Evolutionary conservation across 1,140 invertebrate genomes (phyloP).

Genomic region (Drosophila ambigua): DNA sequence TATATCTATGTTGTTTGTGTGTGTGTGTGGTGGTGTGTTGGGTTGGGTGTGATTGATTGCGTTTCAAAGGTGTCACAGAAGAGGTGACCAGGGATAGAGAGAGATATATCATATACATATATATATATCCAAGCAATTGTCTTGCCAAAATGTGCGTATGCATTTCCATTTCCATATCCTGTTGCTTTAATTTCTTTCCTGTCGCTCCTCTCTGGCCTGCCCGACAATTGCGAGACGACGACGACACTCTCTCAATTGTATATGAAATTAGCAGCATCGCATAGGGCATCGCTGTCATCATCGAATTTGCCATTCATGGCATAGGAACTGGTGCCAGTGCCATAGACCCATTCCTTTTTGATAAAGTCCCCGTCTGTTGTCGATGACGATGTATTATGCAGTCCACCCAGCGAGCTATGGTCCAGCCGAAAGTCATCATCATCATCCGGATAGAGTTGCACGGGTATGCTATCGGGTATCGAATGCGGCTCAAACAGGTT

Average conservation of each 20-base stretch:
- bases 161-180: not conserved
- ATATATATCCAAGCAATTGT: constrained; percentile 9
- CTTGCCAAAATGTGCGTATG: constrained; percentile 1
- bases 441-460: constrained; percentile 79
- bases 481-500: constrained; percentile 82
- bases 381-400: constrained; percentile 77
- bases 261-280: constrained; percentile 81
- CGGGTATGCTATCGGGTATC: constrained; percentile 81
- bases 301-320: constrained; percentile 82
- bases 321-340: constrained; percentile 74
- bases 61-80: no score
- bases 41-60: no score
- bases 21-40: no score
- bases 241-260: constrained; percentile 68
- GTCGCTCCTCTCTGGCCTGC: not conserved
- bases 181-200: not conserved
- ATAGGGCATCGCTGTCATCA: constrained; percentile 80
- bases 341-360: constrained; percentile 83
- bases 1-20: constrained; percentile 1
- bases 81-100: no score
- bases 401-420: constrained; percentile 75
- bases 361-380: constrained; percentile 82
- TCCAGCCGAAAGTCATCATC: constrained; percentile 81
- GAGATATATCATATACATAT: constrained; percentile 22
- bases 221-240: not conserved